Evolutionary conservation across 2,888 invertebrate species (phyloP).

Genomic region (Philhelius pedissequus): DNA sequence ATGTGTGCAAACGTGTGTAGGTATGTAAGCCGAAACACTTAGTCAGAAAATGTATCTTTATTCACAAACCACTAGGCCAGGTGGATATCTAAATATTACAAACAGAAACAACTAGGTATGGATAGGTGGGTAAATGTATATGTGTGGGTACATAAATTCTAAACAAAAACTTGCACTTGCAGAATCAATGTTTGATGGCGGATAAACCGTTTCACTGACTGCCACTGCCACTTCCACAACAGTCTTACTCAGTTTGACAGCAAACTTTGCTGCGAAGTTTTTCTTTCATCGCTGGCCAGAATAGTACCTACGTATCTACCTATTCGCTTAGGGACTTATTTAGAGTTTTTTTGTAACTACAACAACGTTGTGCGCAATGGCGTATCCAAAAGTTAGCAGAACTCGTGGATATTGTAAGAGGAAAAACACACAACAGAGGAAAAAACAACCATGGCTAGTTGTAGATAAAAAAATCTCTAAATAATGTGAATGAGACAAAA

Average conservation of each 20-base stretch:
- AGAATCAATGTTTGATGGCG: slow-evolving; percentile 52
- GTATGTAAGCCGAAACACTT: slow-evolving; percentile 4
- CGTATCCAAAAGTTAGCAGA: slow-evolving; percentile 42
- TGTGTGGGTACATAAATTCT: background rate
- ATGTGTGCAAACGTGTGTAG: background rate
- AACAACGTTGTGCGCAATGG: slow-evolving; percentile 28
- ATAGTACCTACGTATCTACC: too few relatives aligned
- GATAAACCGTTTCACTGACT: slow-evolving; percentile 50
- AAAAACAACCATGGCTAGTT: slow-evolving; percentile 16
- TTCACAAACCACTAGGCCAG: background rate
- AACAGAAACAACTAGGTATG: background rate
- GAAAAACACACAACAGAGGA: slow-evolving; percentile 11
- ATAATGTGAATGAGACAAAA: slow-evolving; percentile 7
- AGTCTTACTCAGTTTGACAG: slow-evolving; percentile 53
- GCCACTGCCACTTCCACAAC: slow-evolving; percentile 63
- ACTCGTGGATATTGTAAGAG: slow-evolving; percentile 41
- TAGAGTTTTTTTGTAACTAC: background rate
- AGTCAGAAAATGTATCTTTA: slow-evolving; percentile 4
- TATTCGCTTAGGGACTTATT: background rate
- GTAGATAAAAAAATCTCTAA: background rate
- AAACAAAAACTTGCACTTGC: slow-evolving; percentile 25
- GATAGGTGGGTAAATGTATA: background rate
- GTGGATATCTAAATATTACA: slow-evolving; percentile 1
- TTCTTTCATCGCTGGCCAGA: background rate
- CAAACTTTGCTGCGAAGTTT: slow-evolving; percentile 32